These are phyloP conservation scores for Fregetta grallaria DNA, from an alignment of 2,113 vertebrate genomes.

Conservation along the genomic window DNA sequence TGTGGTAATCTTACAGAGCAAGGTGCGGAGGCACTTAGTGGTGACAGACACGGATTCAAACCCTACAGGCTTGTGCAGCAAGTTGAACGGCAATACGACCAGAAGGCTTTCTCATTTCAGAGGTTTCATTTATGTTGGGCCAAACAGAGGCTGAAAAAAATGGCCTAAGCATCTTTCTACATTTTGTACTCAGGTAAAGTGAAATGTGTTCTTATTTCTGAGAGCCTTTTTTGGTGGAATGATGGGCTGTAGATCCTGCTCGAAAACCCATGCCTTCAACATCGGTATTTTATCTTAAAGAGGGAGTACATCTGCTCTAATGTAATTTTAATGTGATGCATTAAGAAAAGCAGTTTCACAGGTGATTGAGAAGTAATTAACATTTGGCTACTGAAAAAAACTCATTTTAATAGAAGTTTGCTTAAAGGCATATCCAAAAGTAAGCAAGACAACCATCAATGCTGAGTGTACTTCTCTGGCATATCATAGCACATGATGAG, in stretches of 20 bases:
- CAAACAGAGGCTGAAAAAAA: background rate
- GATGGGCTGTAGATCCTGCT: background rate
- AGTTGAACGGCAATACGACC: background rate
- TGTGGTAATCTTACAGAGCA: background rate
- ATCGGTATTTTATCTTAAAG: background rate
- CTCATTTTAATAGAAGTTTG: background rate
- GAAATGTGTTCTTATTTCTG: background rate
- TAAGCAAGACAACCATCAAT: background rate
- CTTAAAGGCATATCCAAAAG: background rate
- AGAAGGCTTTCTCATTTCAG: background rate
- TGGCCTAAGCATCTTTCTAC: background rate
- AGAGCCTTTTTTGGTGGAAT: background rate
- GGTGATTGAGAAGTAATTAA: background rate
- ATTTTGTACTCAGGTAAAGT: background rate
- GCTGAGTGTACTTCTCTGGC: background rate
- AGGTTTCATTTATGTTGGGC: background rate
- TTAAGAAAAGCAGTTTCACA: background rate
- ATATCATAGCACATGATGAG: background rate
- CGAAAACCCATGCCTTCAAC: background rate
- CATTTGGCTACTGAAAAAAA: background rate
- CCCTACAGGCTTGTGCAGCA: background rate
- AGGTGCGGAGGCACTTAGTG: background rate
- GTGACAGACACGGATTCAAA: background rate
- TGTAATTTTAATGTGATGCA: background rate
- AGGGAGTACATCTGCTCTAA: background rate